Evolutionary conservation across 2,113 vertebrate species (phyloP).

Genomic region (Spea bombifrons): DNA sequence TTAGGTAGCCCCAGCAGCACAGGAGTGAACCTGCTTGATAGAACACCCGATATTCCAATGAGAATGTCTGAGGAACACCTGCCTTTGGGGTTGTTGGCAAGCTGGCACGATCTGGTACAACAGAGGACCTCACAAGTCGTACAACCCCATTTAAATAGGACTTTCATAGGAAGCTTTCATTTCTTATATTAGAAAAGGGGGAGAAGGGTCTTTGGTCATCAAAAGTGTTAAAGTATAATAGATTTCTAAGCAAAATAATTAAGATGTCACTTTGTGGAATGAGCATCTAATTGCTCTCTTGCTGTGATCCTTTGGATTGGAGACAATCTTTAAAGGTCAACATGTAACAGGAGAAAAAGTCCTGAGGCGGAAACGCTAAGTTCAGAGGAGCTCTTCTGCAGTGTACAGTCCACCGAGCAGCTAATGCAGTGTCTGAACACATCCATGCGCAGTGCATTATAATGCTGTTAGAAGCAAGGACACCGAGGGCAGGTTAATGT

Average conservation of each 20-base stretch:
- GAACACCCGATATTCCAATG: too few relatives aligned
- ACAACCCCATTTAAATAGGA: too few relatives aligned
- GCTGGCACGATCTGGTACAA: too few relatives aligned
- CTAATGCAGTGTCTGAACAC: conserved; percentile 43
- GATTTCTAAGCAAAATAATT: conserved; percentile 30
- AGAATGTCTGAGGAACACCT: too few relatives aligned
- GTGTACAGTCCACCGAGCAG: conserved; percentile 38
- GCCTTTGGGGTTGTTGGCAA: too few relatives aligned
- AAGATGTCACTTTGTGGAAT: conserved; percentile 14
- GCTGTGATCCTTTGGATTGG: conserved; percentile 17
- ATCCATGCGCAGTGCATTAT: conserved; percentile 22
- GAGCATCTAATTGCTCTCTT: conserved; percentile 21
- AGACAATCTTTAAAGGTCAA: conserved; percentile 36
- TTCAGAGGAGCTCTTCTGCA: conserved; percentile 39
- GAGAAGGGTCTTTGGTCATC: conserved; percentile 13
- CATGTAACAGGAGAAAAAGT: neutral
- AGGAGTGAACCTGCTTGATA: too few relatives aligned
- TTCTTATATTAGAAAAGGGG: neutral
- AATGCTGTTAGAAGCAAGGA: conserved; percentile 23
- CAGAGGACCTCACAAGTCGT: too few relatives aligned
- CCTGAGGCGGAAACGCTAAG: conserved; percentile 31
- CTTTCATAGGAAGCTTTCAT: neutral
- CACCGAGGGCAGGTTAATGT: conserved; percentile 27
- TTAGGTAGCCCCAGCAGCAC: too few relatives aligned
- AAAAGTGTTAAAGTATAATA: conserved; percentile 5